Base-by-base conservation (phyloP, 2,797 vertebrate species). In the Sebastes minor region DNA sequence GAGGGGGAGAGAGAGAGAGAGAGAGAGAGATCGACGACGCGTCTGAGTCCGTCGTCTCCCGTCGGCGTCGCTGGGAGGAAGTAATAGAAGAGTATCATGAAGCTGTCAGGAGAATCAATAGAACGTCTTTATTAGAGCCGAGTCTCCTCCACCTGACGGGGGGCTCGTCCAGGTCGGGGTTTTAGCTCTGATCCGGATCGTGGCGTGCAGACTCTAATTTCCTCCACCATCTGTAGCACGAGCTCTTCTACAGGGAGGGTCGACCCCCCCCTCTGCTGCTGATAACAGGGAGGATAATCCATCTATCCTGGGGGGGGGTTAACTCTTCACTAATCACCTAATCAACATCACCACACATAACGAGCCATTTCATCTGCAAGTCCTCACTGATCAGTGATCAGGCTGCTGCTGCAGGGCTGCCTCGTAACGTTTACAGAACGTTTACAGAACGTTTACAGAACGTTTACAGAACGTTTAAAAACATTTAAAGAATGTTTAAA, bases 141-240 rank as follows among this genome's bases (percentile, higher is more conserved):
- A 35, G 10, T 35, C 33, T 35, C 32, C 53, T 81, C 60, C 76
- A 77, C 76, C 80, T 76, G 72, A 62, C 2, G 62, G 56, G 65
- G 61, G 22, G 5, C 42, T 9, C 14, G 38, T 76, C 74, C 60
- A 75, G 3, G 74, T 38, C 16, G 2, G 81, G 57, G 10, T 2
- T 33, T 81, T 74, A 80, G 82, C 81, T 87, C 70, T 90, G 89
- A 89, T 89, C 84, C 84, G 52, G 80, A 80, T 76, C 8, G 23
- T 82, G 6, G 74, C 82, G 71, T 90, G 89, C 74, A 79, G 78
- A 55, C 81, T 90, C 69, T 85, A 89, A 91, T 90, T 85, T 90
- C 81, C 82, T 83, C 61, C 35, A 22, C 92, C 93, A 94, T 93
- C 92, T 94, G 92, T 79, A 88, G 82, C 65, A 33, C 3, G 33